Percentiles rank a stretch among this genome's conserved stretches.
These are phyloP conservation scores for Psittacula derbiana DNA, from an alignment of 2,797 vertebrate genomes.

Conservation along the genomic window DNA sequence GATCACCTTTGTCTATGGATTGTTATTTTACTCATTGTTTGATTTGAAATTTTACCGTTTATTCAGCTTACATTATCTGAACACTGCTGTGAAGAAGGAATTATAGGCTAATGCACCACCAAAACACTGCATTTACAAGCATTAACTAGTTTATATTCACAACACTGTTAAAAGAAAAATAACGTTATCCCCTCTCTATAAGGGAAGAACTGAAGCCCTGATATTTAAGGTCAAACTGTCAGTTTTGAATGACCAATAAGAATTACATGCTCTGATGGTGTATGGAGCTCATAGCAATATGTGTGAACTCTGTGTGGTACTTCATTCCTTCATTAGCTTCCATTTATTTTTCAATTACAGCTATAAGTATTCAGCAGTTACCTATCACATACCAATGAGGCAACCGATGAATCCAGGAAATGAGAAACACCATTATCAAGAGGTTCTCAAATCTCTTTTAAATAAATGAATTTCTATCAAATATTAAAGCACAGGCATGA, in stretches of 20 bases:
- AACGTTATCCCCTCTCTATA: not conserved
- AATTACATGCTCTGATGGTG: not conserved
- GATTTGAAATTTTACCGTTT: not conserved
- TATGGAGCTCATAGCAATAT: not conserved
- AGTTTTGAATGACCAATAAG: not conserved
- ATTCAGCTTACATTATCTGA: not conserved
- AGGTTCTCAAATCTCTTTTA: not conserved
- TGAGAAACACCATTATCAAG: not conserved
- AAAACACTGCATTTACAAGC: not conserved
- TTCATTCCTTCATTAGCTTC: not conserved
- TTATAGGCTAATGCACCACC: not conserved
- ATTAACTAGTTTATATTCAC: not conserved
- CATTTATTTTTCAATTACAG: not conserved
- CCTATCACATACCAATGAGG: not conserved
- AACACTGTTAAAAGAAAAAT: not conserved
- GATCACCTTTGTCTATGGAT: not conserved
- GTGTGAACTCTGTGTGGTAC: not conserved
- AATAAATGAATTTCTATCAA: not conserved
- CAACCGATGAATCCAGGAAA: not conserved
- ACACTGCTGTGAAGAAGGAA: not conserved
- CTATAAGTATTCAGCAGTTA: not conserved
- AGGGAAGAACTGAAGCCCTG: not conserved
- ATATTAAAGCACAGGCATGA: not conserved
- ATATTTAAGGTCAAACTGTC: not conserved
- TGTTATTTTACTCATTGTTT: not conserved